Conservation (phyloP, 1,140 invertebrate species). For the Dendrolimus punctatus region DNA sequence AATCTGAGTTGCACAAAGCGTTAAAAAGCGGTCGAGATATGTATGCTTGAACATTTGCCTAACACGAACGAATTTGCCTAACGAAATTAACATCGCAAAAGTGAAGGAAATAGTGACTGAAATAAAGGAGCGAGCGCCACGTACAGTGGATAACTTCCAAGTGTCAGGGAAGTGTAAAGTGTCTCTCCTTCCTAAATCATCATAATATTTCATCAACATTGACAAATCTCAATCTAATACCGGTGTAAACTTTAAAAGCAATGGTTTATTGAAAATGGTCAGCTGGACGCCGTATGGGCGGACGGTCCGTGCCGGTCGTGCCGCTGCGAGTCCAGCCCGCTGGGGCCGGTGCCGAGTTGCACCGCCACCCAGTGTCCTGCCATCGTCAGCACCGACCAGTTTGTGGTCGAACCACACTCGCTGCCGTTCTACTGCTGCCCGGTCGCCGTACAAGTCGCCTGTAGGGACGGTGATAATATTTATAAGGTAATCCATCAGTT, state of each 20-base stretch:
- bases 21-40: no score
- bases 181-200: no score
- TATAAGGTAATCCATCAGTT: constrained; percentile 57
- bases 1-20: no score
- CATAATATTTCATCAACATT: no score
- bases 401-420: constrained; percentile 67
- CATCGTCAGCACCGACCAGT: constrained; percentile 64
- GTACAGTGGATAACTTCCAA: no score
- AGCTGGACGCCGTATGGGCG: constrained; percentile 75
- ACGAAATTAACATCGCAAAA: no score
- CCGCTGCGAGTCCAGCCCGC: constrained; percentile 59
- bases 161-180: no score
- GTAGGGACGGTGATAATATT: constrained; percentile 71
- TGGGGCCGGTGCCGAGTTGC: constrained; percentile 40
- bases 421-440: constrained; percentile 77
- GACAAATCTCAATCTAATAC: no score
- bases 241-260: not conserved
- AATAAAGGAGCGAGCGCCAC: no score
- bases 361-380: constrained; percentile 56
- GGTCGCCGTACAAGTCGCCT: constrained; percentile 71
- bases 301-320: constrained; percentile 81
- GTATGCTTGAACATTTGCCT: no score
- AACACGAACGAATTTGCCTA: no score
- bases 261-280: not conserved
- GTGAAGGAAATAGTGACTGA: no score